Conservation (phyloP, 2,113 vertebrate species). For the Furnarius figulus region DNA sequence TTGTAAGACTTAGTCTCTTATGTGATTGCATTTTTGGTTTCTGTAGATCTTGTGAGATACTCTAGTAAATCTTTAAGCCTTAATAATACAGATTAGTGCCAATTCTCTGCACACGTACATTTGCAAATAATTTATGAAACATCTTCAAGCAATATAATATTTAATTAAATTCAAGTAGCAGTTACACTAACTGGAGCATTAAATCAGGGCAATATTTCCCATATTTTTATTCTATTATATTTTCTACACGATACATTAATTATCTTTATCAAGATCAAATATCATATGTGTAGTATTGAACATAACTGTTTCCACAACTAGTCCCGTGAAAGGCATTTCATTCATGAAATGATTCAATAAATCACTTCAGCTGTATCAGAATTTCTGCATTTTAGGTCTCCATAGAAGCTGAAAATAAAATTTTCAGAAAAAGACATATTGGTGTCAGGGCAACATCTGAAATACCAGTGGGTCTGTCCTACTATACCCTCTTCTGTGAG, state of each 20-base stretch:
- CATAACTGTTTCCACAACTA: not conserved
- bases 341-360: not conserved
- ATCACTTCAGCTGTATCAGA: not conserved
- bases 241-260: not conserved
- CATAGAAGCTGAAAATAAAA: not conserved
- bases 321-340: not conserved
- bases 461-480: not conserved
- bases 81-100: not conserved
- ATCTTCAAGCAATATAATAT: not conserved
- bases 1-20: not conserved
- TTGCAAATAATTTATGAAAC: not conserved
- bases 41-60: not conserved
- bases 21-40: not conserved
- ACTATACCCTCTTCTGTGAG: not conserved
- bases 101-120: not conserved
- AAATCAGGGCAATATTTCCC: not conserved
- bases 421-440: not conserved
- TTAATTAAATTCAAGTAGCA: slow-evolving; percentile 12
- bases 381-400: not conserved
- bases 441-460: not conserved
- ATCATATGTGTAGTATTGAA: not conserved
- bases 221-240: not conserved
- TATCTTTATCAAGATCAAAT: not conserved
- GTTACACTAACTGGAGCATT: slow-evolving; percentile 7
- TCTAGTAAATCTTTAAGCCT: not conserved